Conservation (phyloP, 2,113 vertebrate species). For the Gavia stellata region DNA sequence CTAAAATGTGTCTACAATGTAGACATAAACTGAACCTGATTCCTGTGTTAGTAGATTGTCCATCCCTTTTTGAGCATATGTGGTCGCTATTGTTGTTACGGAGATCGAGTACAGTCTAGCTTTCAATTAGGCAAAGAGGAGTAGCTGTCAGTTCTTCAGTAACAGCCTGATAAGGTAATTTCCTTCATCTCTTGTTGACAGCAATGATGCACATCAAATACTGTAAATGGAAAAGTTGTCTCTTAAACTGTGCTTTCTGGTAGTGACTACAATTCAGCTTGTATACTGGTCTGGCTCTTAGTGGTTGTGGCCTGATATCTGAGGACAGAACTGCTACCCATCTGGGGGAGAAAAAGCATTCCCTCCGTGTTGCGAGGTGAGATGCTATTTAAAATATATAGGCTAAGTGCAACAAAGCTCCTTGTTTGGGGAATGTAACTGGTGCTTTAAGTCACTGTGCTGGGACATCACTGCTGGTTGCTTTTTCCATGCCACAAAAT, state of each 20-base stretch:
- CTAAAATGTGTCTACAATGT: neutral
- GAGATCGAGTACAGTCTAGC: neutral
- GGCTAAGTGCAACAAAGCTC: neutral
- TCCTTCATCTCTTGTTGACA: neutral
- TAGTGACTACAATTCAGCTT: neutral
- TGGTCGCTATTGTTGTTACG: neutral
- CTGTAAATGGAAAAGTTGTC: neutral
- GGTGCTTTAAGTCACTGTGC: neutral
- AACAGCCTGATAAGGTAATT: conserved; percentile 80
- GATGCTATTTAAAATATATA: neutral
- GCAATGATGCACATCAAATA: neutral
- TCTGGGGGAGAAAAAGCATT: neutral
- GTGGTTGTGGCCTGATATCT: neutral
- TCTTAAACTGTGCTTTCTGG: neutral
- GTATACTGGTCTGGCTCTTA: neutral
- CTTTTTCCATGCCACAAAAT: neutral
- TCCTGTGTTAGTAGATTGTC: neutral
- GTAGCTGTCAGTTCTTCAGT: conserved; percentile 78
- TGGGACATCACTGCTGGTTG: neutral
- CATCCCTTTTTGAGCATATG: neutral
- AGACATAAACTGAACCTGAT: neutral
- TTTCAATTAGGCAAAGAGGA: conserved; percentile 50
- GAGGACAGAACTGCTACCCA: neutral
- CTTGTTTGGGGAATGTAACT: neutral
- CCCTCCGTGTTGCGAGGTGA: neutral